Evolutionary conservation across 2,888 invertebrate species (phyloP).

Genomic region (Sturmia bella): DNA sequence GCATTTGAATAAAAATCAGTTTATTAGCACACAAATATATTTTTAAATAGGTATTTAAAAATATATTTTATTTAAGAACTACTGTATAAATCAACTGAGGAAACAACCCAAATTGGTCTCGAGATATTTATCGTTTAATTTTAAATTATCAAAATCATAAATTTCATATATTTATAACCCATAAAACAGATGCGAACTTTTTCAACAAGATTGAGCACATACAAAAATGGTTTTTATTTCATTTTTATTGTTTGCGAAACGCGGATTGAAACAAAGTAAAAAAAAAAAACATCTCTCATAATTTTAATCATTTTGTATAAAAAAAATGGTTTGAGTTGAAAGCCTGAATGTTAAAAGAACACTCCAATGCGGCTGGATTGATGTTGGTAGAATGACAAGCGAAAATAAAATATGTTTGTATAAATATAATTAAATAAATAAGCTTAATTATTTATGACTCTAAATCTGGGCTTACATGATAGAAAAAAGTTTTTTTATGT

Average conservation of each 20-base stretch:
- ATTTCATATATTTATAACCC: slow-evolving; percentile 64
- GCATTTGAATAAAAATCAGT: neutral
- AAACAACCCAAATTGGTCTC: slow-evolving; percentile 26
- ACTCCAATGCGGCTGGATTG: slow-evolving; percentile 52
- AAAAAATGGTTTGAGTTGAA: slow-evolving; percentile 17
- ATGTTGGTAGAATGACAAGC: slow-evolving; percentile 39
- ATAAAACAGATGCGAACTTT: slow-evolving; percentile 61
- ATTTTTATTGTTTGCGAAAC: slow-evolving; percentile 18
- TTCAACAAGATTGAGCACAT: slow-evolving; percentile 43
- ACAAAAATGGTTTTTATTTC: neutral
- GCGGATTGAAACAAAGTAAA: slow-evolving; percentile 52
- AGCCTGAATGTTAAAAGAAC: slow-evolving; percentile 33
- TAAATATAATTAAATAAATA: slow-evolving; percentile 22
- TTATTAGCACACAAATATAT: slow-evolving; percentile 7
- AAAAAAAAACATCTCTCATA: slow-evolving; percentile 22
- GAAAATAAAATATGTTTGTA: slow-evolving; percentile 13
- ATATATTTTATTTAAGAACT: slow-evolving; percentile 54
- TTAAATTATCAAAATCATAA: slow-evolving; percentile 60
- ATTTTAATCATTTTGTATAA: slow-evolving; percentile 36
- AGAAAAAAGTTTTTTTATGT: no score
- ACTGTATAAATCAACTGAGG: slow-evolving; percentile 64
- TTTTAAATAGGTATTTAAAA: slow-evolving; percentile 49
- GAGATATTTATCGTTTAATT: slow-evolving; percentile 63
- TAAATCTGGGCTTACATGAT: slow-evolving; percentile 1
- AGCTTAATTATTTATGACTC: slow-evolving; percentile 55